Conservation (phyloP, 2,113 vertebrate species). For the Oceanodroma tethys region DNA sequence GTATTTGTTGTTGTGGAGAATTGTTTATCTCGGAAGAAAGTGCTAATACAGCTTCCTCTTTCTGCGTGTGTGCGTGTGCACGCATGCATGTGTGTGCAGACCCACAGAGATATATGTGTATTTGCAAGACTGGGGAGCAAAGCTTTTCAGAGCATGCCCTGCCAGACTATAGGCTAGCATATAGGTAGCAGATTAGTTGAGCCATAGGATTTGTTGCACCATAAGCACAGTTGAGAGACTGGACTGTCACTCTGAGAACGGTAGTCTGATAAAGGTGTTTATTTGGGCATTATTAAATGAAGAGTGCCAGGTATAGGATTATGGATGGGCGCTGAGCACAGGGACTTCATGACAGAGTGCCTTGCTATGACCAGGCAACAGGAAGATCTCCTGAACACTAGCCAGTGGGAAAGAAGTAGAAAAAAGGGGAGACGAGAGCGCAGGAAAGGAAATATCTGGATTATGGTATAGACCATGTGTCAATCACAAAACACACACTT, state of each 20-base stretch:
- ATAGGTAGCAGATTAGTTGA: background rate
- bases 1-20: background rate
- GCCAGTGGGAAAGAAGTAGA: background rate
- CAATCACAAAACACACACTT: background rate
- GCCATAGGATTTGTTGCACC: background rate
- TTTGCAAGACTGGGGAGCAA: background rate
- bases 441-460: background rate
- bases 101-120: fast-evolving
- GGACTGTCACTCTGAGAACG: background rate
- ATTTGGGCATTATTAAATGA: background rate
- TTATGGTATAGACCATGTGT: background rate
- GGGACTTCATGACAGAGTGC: background rate
- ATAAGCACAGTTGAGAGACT: background rate
- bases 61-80: background rate
- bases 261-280: background rate
- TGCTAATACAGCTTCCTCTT: background rate
- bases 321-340: background rate
- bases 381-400: background rate
- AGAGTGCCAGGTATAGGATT: background rate
- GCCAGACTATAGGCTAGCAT: background rate
- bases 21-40: background rate
- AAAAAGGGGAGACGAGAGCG: background rate
- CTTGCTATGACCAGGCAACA: background rate
- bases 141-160: background rate
- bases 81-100: fast-evolving